These are phyloP conservation scores for Chloroclystis v-ata DNA, from an alignment of 2,888 invertebrate genomes.

Conservation along the genomic window DNA sequence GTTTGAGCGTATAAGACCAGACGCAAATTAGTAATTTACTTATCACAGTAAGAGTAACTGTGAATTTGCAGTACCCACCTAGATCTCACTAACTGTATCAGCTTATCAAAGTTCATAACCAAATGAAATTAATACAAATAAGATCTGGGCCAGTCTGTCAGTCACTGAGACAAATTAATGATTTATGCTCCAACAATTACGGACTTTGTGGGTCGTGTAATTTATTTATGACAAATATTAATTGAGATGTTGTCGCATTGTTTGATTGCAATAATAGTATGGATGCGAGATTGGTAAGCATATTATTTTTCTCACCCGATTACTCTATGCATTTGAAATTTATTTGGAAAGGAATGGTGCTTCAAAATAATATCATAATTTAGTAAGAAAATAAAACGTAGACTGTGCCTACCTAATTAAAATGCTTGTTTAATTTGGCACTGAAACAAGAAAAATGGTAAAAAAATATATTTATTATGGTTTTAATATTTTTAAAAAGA, in stretches of 20 bases:
- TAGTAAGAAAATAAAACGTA: no score
- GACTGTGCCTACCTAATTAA: no score
- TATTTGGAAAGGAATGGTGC: no score
- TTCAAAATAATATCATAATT: no score
- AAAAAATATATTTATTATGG: no score
- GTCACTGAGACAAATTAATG: conserved; percentile 22
- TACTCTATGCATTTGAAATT: no score
- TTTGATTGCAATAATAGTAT: not conserved
- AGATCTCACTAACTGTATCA: not conserved
- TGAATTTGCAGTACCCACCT: not conserved
- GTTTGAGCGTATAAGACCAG: no score
- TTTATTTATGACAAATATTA: conserved; percentile 14
- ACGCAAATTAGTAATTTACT: not conserved
- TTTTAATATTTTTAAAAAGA: no score
- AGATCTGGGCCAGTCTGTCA: conserved; percentile 15
- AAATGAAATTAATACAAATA: conserved; percentile 3
- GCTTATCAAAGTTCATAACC: not conserved
- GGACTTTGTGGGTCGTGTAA: conserved; percentile 14
- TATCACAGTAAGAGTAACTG: not conserved
- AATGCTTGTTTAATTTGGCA: no score
- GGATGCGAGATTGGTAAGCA: no score
- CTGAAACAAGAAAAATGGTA: no score
- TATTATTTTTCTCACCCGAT: no score
- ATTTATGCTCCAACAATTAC: conserved; percentile 13
- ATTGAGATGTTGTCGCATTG: not conserved